A percentile compares a stretch with the other conserved stretches of the same genome.
These are phyloP conservation scores for Picathartes gymnocephalus DNA, from an alignment of 2,113 vertebrate genomes.

Conservation along the genomic window DNA sequence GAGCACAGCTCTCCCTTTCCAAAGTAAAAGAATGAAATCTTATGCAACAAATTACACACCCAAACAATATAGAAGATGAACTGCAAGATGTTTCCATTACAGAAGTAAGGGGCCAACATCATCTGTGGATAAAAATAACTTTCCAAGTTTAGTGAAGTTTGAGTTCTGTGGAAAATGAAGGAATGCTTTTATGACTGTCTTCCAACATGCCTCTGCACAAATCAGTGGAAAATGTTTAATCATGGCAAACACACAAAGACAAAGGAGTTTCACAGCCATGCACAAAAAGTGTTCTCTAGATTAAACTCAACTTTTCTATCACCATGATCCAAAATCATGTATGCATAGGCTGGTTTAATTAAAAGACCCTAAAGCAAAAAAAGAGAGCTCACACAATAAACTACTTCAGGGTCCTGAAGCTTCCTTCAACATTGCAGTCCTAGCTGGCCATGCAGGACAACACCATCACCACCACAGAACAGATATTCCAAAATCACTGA, in stretches of 20 bases:
- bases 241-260: background rate
- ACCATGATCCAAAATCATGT: background rate
- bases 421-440: background rate
- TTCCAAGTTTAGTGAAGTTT: slow-evolving; percentile 8
- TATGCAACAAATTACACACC: background rate
- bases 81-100: slow-evolving; percentile 22
- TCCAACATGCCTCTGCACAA: background rate
- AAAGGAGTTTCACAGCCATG: background rate
- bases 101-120: background rate
- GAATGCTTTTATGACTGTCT: background rate
- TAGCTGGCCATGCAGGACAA: background rate
- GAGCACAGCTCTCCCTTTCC: background rate
- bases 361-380: background rate
- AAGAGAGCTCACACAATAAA: background rate
- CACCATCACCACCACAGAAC: background rate
- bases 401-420: background rate
- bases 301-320: background rate
- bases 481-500: background rate
- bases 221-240: slow-evolving; percentile 39
- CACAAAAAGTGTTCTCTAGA: background rate
- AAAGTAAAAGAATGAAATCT: background rate
- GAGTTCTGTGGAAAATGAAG: slow-evolving; percentile 29
- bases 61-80: background rate
- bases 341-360: background rate
- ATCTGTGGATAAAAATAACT: background rate